These are phyloP conservation scores for Drosophila funebris DNA, from an alignment of 1,140 invertebrate species.

Conservation along the genomic window DNA sequence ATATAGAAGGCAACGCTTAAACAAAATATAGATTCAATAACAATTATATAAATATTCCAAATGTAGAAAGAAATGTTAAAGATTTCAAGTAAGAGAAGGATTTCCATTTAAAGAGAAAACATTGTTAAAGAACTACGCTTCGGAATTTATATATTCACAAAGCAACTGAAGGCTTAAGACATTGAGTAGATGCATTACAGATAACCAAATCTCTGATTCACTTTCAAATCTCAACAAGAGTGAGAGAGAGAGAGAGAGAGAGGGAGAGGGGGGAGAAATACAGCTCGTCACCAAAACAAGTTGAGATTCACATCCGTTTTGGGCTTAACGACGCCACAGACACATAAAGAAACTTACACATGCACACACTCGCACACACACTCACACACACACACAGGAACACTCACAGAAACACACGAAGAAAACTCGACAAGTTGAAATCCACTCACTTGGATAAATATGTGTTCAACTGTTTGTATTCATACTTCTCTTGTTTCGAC, in stretches of 20 bases:
- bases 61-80: background rate
- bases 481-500: background rate
- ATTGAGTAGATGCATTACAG: slow-evolving; percentile 8
- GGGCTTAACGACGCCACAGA: slow-evolving; percentile 34
- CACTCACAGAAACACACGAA: background rate
- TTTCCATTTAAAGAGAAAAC: too few relatives aligned
- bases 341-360: background rate
- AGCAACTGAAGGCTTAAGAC: slow-evolving; percentile 1
- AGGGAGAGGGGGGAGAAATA: background rate
- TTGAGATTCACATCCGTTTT: slow-evolving; percentile 27
- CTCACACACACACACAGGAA: background rate
- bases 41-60: too few relatives aligned
- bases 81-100: background rate
- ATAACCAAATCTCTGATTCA: slow-evolving; percentile 16
- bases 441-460: slow-evolving; percentile 75
- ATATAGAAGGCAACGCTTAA: too few relatives aligned
- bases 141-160: background rate
- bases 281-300: slow-evolving; percentile 24
- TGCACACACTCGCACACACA: background rate
- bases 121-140: background rate
- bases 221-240: slow-evolving; percentile 1
- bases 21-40: too few relatives aligned
- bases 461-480: slow-evolving; percentile 58
- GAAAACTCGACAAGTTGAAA: slow-evolving; percentile 23
- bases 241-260: background rate